phyloP scores from a whole-genome alignment of 2,797 vertebrate species.

The Melanotaenia trifasciata region DNA sequence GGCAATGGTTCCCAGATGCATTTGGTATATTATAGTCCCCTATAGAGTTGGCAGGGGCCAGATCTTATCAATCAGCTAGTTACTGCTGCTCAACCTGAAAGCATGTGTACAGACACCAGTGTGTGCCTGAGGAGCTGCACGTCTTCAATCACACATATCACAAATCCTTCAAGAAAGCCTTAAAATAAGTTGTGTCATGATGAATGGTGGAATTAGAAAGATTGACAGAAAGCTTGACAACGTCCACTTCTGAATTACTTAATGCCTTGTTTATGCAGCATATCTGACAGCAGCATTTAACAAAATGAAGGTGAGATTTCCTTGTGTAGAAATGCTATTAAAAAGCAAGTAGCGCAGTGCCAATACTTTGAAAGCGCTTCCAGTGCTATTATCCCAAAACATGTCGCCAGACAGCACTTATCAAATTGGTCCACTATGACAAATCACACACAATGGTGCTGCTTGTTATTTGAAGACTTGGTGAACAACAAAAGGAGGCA shows the following conservation, averaged over 20 bases:
- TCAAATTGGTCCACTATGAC: constrained; percentile 39
- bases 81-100: constrained; percentile 23
- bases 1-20: constrained; percentile 17
- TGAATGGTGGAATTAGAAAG: neutral
- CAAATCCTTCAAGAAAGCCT: neutral
- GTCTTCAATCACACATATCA: neutral
- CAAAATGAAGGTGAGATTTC: neutral
- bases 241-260: neutral
- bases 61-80: constrained; percentile 32
- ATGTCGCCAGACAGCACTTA: constrained; percentile 12
- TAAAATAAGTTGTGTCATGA: neutral
- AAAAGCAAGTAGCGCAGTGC: neutral
- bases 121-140: neutral
- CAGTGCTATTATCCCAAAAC: constrained; percentile 19
- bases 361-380: constrained; percentile 16
- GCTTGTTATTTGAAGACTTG: constrained; percentile 39
- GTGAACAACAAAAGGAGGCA: constrained; percentile 36
- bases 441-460: constrained; percentile 28
- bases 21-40: constrained; percentile 15
- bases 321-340: constrained; percentile 1
- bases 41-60: constrained; percentile 30
- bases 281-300: neutral
- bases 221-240: neutral
- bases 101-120: neutral
- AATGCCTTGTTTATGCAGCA: too few relatives aligned